Evolutionary conservation across 2,113 vertebrate genomes (phyloP).

Genomic region (Echinops telfairi): DNA sequence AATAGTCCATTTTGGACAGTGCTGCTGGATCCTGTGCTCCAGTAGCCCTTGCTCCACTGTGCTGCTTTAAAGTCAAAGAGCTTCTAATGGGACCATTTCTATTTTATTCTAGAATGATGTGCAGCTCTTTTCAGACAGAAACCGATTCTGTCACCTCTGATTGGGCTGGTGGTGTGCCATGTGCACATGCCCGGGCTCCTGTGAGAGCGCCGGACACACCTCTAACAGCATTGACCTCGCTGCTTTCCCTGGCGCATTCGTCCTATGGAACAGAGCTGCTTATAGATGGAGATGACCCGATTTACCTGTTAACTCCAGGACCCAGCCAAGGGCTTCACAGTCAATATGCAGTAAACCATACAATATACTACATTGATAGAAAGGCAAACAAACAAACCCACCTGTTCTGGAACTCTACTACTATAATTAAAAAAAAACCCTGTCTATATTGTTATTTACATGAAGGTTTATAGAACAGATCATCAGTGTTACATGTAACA

Average conservation of each 20-base stretch:
- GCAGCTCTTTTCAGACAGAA: conserved; percentile 19
- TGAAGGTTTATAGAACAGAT: no score
- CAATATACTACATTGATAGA: conserved; percentile 38
- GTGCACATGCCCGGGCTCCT: not conserved
- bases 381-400: not conserved
- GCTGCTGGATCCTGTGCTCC: conserved; percentile 33
- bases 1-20: conserved; percentile 45
- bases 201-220: not conserved
- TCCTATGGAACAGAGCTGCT: conserved; percentile 11
- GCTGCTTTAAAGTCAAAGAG: conserved; percentile 49
- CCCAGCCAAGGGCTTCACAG: not conserved
- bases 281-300: conserved; percentile 22
- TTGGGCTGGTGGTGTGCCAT: not conserved
- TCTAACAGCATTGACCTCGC: not conserved
- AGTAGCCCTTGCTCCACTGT: conserved; percentile 55
- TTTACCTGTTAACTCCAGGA: conserved; percentile 18
- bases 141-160: conserved; percentile 27
- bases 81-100: conserved; percentile 50
- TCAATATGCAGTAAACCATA: conserved; percentile 35
- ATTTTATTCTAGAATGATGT: conserved; percentile 62
- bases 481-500: no score
- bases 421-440: no score
- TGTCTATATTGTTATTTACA: no score
- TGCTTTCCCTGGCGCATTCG: conserved; percentile 35
- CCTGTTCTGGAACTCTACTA: no score